Conservation (phyloP, 2,113 vertebrate genomes). For the Anseranas semipalmata region DNA sequence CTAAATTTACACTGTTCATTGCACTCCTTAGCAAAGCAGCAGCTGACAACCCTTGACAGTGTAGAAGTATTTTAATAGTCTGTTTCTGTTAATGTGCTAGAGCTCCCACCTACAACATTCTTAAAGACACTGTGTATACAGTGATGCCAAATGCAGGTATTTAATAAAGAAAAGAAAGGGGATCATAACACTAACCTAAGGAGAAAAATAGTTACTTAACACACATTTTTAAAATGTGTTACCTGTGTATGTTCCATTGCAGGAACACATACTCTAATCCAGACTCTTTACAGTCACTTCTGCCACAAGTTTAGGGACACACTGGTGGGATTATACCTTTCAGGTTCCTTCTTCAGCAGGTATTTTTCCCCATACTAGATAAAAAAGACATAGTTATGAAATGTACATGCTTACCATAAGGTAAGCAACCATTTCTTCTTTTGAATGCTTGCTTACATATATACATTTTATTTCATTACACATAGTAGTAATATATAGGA, state of each 20-base stretch:
- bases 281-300: neutral
- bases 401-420: neutral
- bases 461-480: neutral
- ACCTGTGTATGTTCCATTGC: fast-evolving
- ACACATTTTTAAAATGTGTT: neutral
- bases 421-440: neutral
- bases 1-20: neutral
- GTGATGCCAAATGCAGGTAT: neutral
- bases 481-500: neutral
- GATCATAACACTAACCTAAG: neutral
- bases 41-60: neutral
- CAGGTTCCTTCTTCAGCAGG: neutral
- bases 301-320: neutral
- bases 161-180: neutral
- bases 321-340: neutral
- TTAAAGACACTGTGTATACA: neutral
- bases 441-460: neutral
- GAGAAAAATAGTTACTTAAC: neutral
- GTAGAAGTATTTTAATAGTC: neutral
- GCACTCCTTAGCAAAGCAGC: neutral
- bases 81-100: neutral
- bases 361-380: neutral
- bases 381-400: neutral
- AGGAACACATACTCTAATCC: neutral
- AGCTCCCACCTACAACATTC: neutral